Conservation (phyloP, 2,888 invertebrate genomes). For the Ferdinandea cuprea region DNA sequence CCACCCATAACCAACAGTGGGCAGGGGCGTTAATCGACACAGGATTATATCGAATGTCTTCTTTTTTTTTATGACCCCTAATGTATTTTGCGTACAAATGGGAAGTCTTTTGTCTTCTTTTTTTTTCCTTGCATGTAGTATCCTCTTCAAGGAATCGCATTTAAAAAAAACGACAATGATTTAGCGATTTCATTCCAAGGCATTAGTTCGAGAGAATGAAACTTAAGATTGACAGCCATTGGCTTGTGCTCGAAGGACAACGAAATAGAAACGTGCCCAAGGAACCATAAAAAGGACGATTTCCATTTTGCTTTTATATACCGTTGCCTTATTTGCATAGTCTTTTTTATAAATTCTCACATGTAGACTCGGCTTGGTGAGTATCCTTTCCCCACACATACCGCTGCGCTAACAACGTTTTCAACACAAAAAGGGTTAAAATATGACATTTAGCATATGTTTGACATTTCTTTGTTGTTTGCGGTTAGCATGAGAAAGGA, state of each 20-base stretch:
- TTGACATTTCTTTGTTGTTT: slow-evolving; percentile 45
- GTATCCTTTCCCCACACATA: too few species aligned
- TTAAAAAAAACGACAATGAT: slow-evolving; percentile 45
- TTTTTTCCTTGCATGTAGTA: too few species aligned
- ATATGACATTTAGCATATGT: slow-evolving; percentile 55
- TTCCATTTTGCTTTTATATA: slow-evolving; percentile 8
- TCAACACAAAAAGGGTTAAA: slow-evolving; percentile 51
- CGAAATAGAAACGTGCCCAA: background rate
- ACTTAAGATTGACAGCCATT: slow-evolving; percentile 35
- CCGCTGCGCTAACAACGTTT: slow-evolving; percentile 4
- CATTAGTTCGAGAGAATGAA: slow-evolving; percentile 21
- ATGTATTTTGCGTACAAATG: slow-evolving; percentile 27
- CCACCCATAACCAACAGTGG: too few species aligned
- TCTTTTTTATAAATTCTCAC: slow-evolving; percentile 13
- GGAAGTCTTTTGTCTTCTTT: background rate
- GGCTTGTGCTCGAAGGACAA: slow-evolving; percentile 4
- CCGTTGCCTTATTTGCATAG: slow-evolving; percentile 35
- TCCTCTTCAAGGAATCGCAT: slow-evolving; percentile 26
- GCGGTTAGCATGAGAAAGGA: slow-evolving; percentile 10
- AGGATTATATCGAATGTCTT: slow-evolving; percentile 61
- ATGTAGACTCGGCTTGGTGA: slow-evolving; percentile 7
- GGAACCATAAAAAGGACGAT: slow-evolving; percentile 12
- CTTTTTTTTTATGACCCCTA: slow-evolving; percentile 56
- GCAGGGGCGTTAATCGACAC: slow-evolving; percentile 59
- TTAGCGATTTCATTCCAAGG: slow-evolving; percentile 38